Conservation (phyloP, 2,113 vertebrate genomes). For the Probosciger aterrimus region DNA sequence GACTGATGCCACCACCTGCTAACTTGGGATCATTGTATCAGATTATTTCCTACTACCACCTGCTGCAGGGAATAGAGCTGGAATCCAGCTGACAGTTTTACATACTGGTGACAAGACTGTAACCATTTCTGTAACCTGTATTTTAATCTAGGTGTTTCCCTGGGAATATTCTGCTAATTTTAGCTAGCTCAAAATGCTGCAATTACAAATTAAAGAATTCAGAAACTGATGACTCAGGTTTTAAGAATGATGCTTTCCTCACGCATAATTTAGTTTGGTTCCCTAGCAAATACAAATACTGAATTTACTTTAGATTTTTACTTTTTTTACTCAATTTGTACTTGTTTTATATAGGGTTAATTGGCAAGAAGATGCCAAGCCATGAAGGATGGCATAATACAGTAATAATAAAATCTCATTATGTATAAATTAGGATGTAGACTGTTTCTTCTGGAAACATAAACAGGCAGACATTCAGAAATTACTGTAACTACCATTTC, state of each 20-base stretch:
- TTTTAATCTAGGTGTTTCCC: not conserved
- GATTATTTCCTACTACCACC: conserved; percentile 29
- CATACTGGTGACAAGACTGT: not conserved
- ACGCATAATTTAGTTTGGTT: not conserved
- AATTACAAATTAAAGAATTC: not conserved
- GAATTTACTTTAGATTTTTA: not conserved
- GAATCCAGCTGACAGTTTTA: conserved; percentile 14
- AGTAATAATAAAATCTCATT: not conserved
- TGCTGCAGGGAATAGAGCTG: not conserved
- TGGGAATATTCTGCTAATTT: not conserved
- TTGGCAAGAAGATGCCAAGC: not conserved
- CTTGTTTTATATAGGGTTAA: not conserved
- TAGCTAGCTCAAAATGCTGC: not conserved
- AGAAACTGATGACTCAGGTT: not conserved
- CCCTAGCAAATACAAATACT: not conserved
- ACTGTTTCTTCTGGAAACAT: not conserved
- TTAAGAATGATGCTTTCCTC: not conserved
- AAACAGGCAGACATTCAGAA: not conserved
- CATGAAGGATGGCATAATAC: not conserved
- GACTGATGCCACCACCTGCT: conserved; percentile 38
- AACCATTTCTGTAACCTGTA: not conserved
- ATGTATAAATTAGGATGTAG: not conserved
- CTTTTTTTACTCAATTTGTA: not conserved
- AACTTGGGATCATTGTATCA: not conserved
- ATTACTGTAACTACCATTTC: not conserved